Evolutionary conservation across 2,888 invertebrate species (phyloP).

Genomic region (Netelia inedita): DNA sequence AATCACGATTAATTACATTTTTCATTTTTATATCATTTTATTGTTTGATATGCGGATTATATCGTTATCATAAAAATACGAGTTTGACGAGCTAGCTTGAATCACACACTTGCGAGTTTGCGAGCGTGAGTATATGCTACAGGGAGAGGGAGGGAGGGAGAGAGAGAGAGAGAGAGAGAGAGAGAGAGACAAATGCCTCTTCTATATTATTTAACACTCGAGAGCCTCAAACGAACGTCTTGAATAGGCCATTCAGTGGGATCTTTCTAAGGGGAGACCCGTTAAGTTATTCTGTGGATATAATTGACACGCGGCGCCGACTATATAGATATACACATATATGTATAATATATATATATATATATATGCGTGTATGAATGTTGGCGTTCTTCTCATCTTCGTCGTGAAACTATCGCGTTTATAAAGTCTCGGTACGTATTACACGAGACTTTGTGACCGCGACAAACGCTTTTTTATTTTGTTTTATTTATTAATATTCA

Average conservation of each 20-base stretch:
- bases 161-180: slow-evolving; percentile 34
- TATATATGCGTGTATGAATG: slow-evolving; percentile 41
- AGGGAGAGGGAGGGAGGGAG: background rate
- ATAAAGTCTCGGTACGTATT: slow-evolving; percentile 22
- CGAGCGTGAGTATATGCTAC: background rate
- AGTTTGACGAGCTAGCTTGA: slow-evolving; percentile 46
- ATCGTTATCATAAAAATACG: slow-evolving; percentile 55
- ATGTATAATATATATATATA: slow-evolving; percentile 12
- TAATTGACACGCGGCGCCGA: slow-evolving; percentile 81
- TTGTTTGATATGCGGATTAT: background rate
- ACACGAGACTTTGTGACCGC: slow-evolving; percentile 36
- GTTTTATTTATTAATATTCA: background rate
- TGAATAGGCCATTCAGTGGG: slow-evolving; percentile 84
- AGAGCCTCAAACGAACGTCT: slow-evolving; percentile 82
- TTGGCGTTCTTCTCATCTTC: slow-evolving; percentile 30
- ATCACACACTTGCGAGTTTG: slow-evolving; percentile 41
- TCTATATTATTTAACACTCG: slow-evolving; percentile 84
- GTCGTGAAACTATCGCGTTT: slow-evolving; percentile 43
- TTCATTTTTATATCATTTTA: too few relatives aligned
- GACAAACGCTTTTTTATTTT: slow-evolving; percentile 35
- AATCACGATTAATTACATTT: too few relatives aligned
- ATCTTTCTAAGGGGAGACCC: slow-evolving; percentile 82
- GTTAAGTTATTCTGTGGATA: slow-evolving; percentile 84
- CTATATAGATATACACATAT: slow-evolving; percentile 40
- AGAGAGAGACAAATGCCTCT: slow-evolving; percentile 51